Evolutionary conservation across 2,797 vertebrate genomes (phyloP), one percentile per base, ranked within the genome.

Genomic region (Hypotaenidia okinawae): DNA sequence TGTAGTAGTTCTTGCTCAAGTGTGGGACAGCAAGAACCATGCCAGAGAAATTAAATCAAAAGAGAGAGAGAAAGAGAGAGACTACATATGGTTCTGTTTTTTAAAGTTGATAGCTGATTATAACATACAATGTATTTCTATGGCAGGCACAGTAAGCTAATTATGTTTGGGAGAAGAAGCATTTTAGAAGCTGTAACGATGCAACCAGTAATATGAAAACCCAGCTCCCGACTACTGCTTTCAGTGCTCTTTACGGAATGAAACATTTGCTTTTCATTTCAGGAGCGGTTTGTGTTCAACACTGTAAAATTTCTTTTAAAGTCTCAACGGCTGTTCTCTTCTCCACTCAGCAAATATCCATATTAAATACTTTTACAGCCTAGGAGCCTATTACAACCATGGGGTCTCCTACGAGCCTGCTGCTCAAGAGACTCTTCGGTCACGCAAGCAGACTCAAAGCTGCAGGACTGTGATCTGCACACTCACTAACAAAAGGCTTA

Each of bases 191-290:
- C 80, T 93, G 67, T 52, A 97, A 98, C 97, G 96, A 97, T 93
- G 91, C 74, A 96, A 97, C 74, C 93, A 98, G 93, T 94, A 98
- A 98, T 84, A 97, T 47, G 73, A 98, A 95, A 97, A 92, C 96
- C 96, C 89, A 95, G 96, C 94, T 97, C 97, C 87, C 93, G 97
- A 91, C 92, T 96, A 92, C 95, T 97, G 96, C 88, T 97, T 97
- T 97, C 95, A 95, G 94, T 95, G 98, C 92, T 95, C 95, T 85
- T 97, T 93, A 94, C 91, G 96, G 97, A 97, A 96, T 35, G 97
- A 98, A 98, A 98, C 98, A 99, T 98, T 99, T 99, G 98, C 94
- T 99, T 99, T 98, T 98, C 84, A 98, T 99, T 99, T 98, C 85
- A 97, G 96, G 93, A 96, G 93, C 84, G 72, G 95, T 96, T 96